Conservation (phyloP, 2,797 vertebrate species). For the Myotis pilosus region DNA sequence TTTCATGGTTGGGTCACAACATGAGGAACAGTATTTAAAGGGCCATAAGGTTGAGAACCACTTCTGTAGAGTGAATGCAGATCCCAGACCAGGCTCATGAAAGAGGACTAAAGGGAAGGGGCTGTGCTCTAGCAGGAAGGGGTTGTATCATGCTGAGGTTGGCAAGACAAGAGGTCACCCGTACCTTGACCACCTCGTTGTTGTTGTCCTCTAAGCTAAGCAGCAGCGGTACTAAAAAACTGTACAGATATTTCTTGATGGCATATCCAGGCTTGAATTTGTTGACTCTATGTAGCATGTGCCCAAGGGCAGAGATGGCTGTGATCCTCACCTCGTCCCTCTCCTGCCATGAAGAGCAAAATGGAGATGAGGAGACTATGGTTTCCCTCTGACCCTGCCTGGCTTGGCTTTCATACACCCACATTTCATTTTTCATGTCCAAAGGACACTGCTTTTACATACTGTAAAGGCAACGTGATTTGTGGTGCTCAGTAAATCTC, state of each 20-base stretch:
- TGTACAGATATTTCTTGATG: background rate
- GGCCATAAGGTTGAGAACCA: too few species aligned
- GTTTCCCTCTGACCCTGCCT: background rate
- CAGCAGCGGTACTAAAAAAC: too few species aligned
- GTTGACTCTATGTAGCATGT: too few species aligned
- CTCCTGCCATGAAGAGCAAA: background rate
- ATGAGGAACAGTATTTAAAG: too few species aligned
- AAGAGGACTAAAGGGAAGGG: background rate
- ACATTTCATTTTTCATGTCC: background rate
- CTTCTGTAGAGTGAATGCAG: background rate
- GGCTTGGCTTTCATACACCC: background rate
- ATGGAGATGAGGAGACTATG: background rate
- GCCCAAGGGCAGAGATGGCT: too few species aligned
- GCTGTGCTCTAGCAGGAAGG: background rate
- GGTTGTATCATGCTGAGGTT: background rate
- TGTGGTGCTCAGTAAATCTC: background rate
- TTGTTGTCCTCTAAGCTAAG: too few species aligned
- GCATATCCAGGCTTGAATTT: too few species aligned
- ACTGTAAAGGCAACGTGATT: background rate
- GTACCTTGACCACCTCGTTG: constrained; percentile 12
- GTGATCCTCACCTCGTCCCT: too few species aligned
- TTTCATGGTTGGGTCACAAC: too few species aligned
- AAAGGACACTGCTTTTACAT: background rate
- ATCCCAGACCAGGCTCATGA: background rate
- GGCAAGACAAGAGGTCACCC: background rate